Evolutionary conservation across 2,888 invertebrate genomes (phyloP).

Genomic region (Ptilodon capucinus): DNA sequence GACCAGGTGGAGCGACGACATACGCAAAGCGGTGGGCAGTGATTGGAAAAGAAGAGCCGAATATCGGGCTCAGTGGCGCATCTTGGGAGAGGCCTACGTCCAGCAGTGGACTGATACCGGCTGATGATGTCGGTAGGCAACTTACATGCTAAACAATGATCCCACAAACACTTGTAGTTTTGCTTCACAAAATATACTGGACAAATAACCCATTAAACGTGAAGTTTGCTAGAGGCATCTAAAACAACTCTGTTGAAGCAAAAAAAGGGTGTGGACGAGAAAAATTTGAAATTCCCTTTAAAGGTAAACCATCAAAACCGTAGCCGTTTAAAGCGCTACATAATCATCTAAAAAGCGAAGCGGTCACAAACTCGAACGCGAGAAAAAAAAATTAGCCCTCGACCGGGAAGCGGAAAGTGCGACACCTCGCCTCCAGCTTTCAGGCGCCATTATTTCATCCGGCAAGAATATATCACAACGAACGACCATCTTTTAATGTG

Average conservation of each 20-base stretch:
- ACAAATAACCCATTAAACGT: neutral
- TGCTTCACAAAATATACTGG: neutral
- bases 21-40: too few relatives aligned
- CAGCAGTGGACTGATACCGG: too few relatives aligned
- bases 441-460: slow-evolving; percentile 67
- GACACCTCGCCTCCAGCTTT: slow-evolving; percentile 63
- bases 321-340: slow-evolving; percentile 41
- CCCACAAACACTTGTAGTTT: neutral
- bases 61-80: too few relatives aligned
- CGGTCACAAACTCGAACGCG: slow-evolving; percentile 48
- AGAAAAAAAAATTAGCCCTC: slow-evolving; percentile 53
- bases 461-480: slow-evolving; percentile 50
- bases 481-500: slow-evolving; percentile 38
- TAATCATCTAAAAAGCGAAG: slow-evolving; percentile 48
- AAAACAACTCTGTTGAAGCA: neutral
- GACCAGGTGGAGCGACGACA: too few relatives aligned
- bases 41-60: too few relatives aligned
- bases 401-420: slow-evolving; percentile 60
- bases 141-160: too few relatives aligned
- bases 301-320: slow-evolving; percentile 39
- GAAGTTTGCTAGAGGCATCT: slow-evolving; percentile 1
- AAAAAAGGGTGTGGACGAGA: neutral
- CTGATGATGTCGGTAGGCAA: too few relatives aligned
- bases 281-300: slow-evolving; percentile 46
- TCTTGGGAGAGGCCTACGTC: too few relatives aligned